Percentiles rank a stretch among this genome's conserved stretches.
Conservation (phyloP, 1,140 invertebrate species). For the Hestina assimilis region DNA sequence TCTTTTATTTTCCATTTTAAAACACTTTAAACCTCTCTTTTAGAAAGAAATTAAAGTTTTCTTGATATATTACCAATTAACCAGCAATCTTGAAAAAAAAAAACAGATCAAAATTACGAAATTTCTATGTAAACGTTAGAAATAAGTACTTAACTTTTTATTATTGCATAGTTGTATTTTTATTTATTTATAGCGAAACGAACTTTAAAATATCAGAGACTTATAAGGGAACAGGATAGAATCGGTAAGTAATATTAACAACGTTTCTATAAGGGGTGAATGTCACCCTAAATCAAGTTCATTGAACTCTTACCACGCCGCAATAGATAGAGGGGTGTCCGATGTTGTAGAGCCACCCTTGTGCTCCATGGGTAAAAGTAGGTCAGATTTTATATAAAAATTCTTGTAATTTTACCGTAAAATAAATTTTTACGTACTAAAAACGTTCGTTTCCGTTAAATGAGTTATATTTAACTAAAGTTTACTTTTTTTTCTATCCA, state of each 20-base stretch:
- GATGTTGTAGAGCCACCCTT: constrained; percentile 19
- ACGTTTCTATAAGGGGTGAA: constrained; percentile 32
- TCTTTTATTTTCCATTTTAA: constrained; percentile 62
- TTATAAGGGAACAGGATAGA: constrained; percentile 18
- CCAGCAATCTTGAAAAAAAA: too few species aligned
- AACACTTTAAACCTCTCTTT: neutral
- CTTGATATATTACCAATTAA: neutral
- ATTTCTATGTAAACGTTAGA: too few species aligned
- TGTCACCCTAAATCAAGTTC: constrained; percentile 38
- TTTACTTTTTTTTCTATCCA: too few species aligned
- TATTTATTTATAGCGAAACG: too few species aligned
- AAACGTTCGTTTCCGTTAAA: too few species aligned
- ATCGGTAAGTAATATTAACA: constrained; percentile 17
- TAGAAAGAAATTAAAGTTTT: neutral
- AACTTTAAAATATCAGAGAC: too few species aligned
- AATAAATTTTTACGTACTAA: neutral
- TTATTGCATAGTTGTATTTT: too few species aligned
- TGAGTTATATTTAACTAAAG: too few species aligned
- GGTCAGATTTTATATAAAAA: constrained; percentile 23
- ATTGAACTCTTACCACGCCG: constrained; percentile 25
- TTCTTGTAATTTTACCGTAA: neutral
- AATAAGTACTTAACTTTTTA: too few species aligned
- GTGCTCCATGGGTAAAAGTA: constrained; percentile 10
- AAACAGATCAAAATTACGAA: too few species aligned
- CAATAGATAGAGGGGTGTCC: constrained; percentile 29